Percentiles rank a stretch among this genome's conserved stretches.
phyloP scores from a whole-genome alignment of 64 coral and sea anemone species.

The Actinia equina region DNA sequence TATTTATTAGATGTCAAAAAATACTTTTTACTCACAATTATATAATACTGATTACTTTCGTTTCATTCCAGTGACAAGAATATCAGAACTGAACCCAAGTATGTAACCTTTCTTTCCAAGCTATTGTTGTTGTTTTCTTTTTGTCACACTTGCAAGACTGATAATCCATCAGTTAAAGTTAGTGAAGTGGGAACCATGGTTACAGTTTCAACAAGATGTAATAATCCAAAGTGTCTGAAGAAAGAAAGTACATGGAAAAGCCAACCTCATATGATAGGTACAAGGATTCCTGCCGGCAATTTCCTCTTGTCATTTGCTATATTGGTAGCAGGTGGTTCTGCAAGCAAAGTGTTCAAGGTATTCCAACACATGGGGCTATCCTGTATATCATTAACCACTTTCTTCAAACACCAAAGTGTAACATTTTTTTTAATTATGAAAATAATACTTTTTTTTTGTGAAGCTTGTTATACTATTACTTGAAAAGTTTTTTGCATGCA shows the following conservation, averaged over 20 bases:
- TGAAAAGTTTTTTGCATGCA: no score
- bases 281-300: not conserved
- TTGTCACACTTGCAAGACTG: conserved; percentile 11
- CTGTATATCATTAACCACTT: conserved; percentile 40
- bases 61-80: not conserved
- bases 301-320: conserved; percentile 6
- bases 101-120: conserved; percentile 37
- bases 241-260: conserved; percentile 9
- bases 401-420: conserved; percentile 46
- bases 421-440: not conserved
- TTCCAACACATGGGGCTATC: conserved; percentile 52
- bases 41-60: no score
- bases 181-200: conserved; percentile 14
- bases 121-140: conserved; percentile 48
- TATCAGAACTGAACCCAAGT: conserved; percentile 40
- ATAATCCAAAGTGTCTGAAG: conserved; percentile 22
- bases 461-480: no score
- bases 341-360: conserved; percentile 14
- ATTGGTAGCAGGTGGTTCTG: not conserved
- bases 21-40: not conserved
- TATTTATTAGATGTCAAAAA: not conserved
- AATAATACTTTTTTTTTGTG: no score
- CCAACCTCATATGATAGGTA: conserved; percentile 9
- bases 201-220: not conserved
- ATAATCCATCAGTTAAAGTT: conserved; percentile 14